Percentiles rank a stretch among this genome's conserved stretches.
Evolutionary conservation across 2,113 vertebrate genomes (phyloP).

Genomic region (Cyprinodon brontotheroides): DNA sequence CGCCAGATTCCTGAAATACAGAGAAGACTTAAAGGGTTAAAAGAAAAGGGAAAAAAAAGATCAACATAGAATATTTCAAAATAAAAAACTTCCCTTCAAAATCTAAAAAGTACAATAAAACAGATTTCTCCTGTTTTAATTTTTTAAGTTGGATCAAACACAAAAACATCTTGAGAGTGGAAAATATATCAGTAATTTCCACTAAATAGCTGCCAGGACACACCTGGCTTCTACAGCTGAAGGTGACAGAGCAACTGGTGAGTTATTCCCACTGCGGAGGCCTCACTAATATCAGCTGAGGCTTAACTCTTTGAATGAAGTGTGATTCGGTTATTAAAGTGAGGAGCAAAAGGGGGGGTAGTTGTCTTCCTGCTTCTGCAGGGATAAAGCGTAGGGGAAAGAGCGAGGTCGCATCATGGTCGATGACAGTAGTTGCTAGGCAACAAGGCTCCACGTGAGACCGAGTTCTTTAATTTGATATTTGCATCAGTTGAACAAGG

Average conservation of each 20-base stretch:
- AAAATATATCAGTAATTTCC: conserved; percentile 35
- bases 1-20: too few species aligned
- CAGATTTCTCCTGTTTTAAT: background rate
- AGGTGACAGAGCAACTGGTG: conserved; percentile 15
- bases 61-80: too few species aligned
- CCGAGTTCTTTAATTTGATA: conserved; percentile 70
- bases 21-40: too few species aligned
- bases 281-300: conserved; percentile 4
- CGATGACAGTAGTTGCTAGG: conserved; percentile 79
- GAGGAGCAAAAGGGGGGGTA: conserved; percentile 12
- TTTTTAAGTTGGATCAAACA: too few species aligned
- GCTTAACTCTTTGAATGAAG: conserved; percentile 35
- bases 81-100: background rate
- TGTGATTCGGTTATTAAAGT: conserved; percentile 37
- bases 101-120: background rate
- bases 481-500: conserved; percentile 53
- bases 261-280: background rate
- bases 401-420: conserved; percentile 52
- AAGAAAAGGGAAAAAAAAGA: too few species aligned
- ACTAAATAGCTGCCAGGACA: conserved; percentile 14
- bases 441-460: conserved; percentile 74
- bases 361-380: conserved; percentile 18
- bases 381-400: conserved; percentile 35
- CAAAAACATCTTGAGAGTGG: conserved; percentile 25
- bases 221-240: conserved; percentile 9